These are phyloP conservation scores for Athene noctua DNA, from an alignment of 2,113 vertebrate genomes.

Conservation along the genomic window DNA sequence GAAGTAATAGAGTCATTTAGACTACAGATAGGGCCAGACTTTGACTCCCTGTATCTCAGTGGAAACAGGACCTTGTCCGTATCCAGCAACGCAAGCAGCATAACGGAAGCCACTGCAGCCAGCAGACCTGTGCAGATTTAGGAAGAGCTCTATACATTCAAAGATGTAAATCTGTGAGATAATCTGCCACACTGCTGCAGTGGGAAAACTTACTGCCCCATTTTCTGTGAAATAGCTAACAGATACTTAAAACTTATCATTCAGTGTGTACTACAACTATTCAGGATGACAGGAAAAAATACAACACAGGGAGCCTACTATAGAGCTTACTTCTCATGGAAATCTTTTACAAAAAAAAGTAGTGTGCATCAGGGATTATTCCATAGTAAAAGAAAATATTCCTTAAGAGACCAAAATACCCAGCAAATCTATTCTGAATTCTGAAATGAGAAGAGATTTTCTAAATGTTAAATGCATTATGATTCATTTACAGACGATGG, in stretches of 20 bases:
- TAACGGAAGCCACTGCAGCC: background rate
- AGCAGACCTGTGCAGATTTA: fast-evolving
- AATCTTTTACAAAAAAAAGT: background rate
- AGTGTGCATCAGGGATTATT: background rate
- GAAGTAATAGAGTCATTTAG: background rate
- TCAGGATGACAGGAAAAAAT: background rate
- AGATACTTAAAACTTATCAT: background rate
- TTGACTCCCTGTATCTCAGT: background rate
- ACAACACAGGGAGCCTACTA: background rate
- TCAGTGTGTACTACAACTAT: background rate
- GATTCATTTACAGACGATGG: background rate
- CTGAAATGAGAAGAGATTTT: background rate
- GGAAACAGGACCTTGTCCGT: background rate
- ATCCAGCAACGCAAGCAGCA: fast-evolving
- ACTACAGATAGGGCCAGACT: background rate
- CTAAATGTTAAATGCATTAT: background rate
- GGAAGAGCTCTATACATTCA: background rate
- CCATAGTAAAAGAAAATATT: background rate
- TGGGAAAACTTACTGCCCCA: background rate
- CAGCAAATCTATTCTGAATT: background rate
- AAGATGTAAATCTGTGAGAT: background rate
- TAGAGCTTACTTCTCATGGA: background rate
- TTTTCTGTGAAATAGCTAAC: background rate
- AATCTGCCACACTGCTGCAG: background rate
- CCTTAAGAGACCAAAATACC: background rate